phyloP scores from a whole-genome alignment of 2,113 vertebrate genomes.

The Papio anubis region DNA sequence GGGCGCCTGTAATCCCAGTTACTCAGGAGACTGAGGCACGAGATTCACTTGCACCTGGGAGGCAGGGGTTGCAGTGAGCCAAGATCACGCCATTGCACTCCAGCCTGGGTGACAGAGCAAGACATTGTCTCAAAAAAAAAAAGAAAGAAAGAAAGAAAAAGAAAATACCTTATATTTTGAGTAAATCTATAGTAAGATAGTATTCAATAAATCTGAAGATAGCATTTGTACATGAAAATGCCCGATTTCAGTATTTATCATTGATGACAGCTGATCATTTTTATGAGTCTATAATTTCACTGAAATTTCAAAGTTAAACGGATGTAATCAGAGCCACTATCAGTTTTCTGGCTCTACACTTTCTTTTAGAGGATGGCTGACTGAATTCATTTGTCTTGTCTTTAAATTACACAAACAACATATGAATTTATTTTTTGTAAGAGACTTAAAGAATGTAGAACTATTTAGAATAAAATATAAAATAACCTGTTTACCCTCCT shows the following conservation, averaged over 20 bases:
- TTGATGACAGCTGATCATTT: neutral
- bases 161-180: neutral
- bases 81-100: no score
- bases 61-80: no score
- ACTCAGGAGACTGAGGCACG: no score
- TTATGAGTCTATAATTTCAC: neutral
- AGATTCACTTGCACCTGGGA: no score
- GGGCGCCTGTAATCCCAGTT: no score
- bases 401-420: constrained; percentile 26
- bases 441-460: constrained; percentile 27
- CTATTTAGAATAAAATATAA: constrained; percentile 11
- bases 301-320: neutral
- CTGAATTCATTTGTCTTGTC: neutral
- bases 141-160: neutral
- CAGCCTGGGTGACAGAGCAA: no score
- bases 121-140: no score
- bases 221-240: neutral
- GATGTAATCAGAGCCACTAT: neutral
- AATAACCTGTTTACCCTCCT: neutral
- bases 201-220: neutral
- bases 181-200: constrained; percentile 14
- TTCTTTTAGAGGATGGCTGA: neutral
- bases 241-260: neutral
- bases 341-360: neutral
- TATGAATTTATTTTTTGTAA: neutral